These are phyloP conservation scores for Diadema setosum DNA, from an alignment of 35 echinoderm and acorn worm species.

Conservation along the genomic window DNA sequence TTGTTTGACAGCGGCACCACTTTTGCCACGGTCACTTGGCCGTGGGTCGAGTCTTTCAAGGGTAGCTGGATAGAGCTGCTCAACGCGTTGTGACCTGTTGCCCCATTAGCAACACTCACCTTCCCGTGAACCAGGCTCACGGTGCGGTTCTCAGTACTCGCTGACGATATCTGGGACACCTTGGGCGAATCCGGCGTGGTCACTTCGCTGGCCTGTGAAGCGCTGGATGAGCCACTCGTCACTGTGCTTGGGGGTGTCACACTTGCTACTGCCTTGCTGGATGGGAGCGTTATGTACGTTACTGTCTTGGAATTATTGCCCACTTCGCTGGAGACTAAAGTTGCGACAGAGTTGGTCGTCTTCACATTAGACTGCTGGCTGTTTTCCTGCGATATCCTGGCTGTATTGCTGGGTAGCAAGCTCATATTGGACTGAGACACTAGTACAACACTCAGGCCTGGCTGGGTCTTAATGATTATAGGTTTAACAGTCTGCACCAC, in stretches of 20 bases:
- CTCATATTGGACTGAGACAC: slow-evolving; percentile 67
- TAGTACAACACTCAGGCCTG: slow-evolving; percentile 72
- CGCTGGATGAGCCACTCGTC: not conserved
- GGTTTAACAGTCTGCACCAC: slow-evolving; percentile 75
- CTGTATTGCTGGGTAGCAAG: slow-evolving; percentile 13
- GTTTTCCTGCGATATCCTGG: not conserved
- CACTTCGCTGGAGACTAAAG: not conserved
- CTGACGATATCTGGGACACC: not conserved
- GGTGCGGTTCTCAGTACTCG: not conserved
- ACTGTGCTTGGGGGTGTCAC: slow-evolving; percentile 5
- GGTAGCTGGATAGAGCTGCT: not conserved
- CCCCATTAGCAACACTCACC: not conserved
- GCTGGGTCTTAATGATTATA: slow-evolving; percentile 83
- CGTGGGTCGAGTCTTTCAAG: not conserved
- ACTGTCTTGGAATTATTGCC: slow-evolving; percentile 22
- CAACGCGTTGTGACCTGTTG: not conserved
- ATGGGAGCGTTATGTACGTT: not conserved
- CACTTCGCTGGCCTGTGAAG: not conserved
- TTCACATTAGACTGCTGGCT: not conserved
- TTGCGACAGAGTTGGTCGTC: slow-evolving; percentile 17
- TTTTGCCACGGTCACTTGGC: not conserved
- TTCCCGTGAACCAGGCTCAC: not conserved
- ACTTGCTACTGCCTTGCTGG: slow-evolving; percentile 3
- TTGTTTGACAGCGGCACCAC: slow-evolving; percentile 23
- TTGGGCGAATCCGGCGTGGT: not conserved